Percentiles rank a stretch among this genome's conserved stretches.
Conservation (phyloP, 2,797 vertebrate genomes). For the Malacoctenus gilli region DNA sequence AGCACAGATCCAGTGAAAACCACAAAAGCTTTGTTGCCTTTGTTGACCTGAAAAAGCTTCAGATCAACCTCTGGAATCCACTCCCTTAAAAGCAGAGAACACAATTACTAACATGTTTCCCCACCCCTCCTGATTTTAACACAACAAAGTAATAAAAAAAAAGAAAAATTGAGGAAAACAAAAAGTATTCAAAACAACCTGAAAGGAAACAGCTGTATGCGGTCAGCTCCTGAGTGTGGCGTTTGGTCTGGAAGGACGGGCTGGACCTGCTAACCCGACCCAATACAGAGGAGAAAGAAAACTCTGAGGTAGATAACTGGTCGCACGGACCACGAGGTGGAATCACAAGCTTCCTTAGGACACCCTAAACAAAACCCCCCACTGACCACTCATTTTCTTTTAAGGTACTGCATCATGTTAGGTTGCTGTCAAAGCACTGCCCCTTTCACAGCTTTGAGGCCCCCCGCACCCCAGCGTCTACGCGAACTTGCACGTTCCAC, state of each 20-base stretch:
- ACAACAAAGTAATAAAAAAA: conserved; percentile 74
- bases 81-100: conserved; percentile 87
- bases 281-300: conserved; percentile 92
- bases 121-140: conserved; percentile 78
- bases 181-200: conserved; percentile 71
- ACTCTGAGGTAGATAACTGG: conserved; percentile 99
- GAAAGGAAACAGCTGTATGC: conserved; percentile 83
- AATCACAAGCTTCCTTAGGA: conserved; percentile 93
- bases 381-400: conserved; percentile 70
- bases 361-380: conserved; percentile 86
- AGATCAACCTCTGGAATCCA: conserved; percentile 86
- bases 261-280: conserved; percentile 97
- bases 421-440: too few relatives aligned
- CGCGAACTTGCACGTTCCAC: too few relatives aligned
- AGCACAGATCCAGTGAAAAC: conserved; percentile 87
- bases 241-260: conserved; percentile 98
- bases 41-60: conserved; percentile 75
- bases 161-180: conserved; percentile 72
- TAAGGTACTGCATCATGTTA: conserved; percentile 48
- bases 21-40: conserved; percentile 72
- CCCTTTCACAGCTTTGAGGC: too few relatives aligned
- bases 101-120: conserved; percentile 69
- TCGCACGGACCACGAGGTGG: conserved; percentile 92
- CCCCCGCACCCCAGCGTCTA: too few relatives aligned
- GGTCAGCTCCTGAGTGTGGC: conserved; percentile 96